These are phyloP conservation scores for Hypotaenidia okinawae DNA, from an alignment of 2,797 vertebrate species.

Conservation along the genomic window DNA sequence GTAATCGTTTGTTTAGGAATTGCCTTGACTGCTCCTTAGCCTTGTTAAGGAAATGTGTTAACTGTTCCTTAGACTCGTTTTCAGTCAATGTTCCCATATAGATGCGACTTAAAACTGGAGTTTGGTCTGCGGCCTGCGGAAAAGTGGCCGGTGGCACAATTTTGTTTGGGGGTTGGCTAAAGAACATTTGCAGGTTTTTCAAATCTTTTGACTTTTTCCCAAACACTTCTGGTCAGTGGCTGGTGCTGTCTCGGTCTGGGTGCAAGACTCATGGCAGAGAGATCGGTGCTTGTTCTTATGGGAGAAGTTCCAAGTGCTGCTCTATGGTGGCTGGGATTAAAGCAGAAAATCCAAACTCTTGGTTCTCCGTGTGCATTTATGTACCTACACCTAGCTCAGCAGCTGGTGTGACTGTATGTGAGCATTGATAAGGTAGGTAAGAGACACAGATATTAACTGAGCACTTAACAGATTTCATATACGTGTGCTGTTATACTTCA, in stretches of 20 bases:
- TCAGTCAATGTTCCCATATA: not conserved
- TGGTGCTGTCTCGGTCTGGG: not conserved
- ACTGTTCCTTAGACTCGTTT: not conserved
- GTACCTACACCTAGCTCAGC: fast-evolving
- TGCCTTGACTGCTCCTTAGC: not conserved
- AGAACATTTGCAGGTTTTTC: not conserved
- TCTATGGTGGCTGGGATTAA: not conserved
- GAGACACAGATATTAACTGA: not conserved
- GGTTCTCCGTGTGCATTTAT: not conserved
- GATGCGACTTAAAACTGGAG: not conserved
- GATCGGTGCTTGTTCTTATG: not conserved
- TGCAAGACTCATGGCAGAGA: not conserved
- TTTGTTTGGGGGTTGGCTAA: not conserved
- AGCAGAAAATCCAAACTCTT: not conserved
- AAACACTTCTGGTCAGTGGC: not conserved
- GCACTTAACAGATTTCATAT: not conserved
- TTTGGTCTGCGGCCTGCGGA: not conserved
- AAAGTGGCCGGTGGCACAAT: not conserved
- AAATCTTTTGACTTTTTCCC: not conserved
- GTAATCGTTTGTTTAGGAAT: not conserved
- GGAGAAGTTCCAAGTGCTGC: not conserved
- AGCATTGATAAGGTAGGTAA: not conserved
- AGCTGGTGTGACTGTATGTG: not conserved
- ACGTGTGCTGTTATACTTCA: not conserved
- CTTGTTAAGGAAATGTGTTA: not conserved